Conservation (phyloP, 2,888 invertebrate genomes). For the Allolobophora icterica region DNA sequence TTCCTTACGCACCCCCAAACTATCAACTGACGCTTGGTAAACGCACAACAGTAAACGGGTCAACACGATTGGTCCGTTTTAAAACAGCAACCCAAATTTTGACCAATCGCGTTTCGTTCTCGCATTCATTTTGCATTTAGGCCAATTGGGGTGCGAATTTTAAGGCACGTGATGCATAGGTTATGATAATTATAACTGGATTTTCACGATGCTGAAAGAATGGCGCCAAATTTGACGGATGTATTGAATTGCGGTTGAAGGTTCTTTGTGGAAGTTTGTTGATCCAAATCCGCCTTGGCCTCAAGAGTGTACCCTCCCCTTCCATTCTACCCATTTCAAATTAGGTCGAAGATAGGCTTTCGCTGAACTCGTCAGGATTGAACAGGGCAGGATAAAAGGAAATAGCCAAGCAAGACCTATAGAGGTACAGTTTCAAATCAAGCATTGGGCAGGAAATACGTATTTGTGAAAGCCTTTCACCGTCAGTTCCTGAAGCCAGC, state of each 20-base stretch:
- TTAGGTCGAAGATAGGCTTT: neutral
- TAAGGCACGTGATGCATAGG: neutral
- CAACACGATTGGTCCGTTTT: neutral
- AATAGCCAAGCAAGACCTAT: neutral
- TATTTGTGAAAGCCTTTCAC: too few species aligned
- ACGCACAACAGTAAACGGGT: neutral
- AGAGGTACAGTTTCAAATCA: neutral
- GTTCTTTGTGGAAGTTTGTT: constrained; percentile 10
- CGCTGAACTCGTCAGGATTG: neutral
- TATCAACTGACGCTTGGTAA: constrained; percentile 12
- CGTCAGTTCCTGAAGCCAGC: too few species aligned
- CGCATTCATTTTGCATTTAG: neutral
- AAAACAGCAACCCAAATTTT: constrained; percentile 6
- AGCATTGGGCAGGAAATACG: neutral
- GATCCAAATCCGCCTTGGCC: neutral
- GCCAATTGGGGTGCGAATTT: neutral
- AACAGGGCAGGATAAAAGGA: neutral
- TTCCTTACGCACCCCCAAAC: constrained; percentile 7
- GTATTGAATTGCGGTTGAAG: neutral
- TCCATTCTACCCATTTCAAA: neutral
- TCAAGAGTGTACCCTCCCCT: too few species aligned
- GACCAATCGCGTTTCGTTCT: neutral
- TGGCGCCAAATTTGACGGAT: neutral
- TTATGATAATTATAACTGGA: neutral
- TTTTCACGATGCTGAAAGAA: neutral